Conservation (phyloP, 2,797 vertebrate genomes). For the Pristis pectinata region DNA sequence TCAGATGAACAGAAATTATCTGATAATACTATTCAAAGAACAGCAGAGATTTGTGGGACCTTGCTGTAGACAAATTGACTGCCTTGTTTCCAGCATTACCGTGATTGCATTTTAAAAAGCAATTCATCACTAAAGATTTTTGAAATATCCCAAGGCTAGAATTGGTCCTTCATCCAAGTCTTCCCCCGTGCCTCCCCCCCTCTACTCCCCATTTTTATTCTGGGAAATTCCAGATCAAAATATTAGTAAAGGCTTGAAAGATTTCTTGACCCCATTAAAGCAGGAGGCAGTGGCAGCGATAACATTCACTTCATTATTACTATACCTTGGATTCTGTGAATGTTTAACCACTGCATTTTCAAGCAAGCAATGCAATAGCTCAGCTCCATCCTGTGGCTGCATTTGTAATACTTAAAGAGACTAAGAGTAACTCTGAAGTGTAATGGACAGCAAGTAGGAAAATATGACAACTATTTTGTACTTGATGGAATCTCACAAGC, state of each 20-base stretch:
- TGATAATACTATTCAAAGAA: neutral
- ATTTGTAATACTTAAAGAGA: neutral
- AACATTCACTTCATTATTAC: neutral
- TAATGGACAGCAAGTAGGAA: neutral
- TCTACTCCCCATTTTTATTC: neutral
- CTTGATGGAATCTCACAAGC: neutral
- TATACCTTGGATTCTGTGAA: neutral
- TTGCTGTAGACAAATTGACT: neutral
- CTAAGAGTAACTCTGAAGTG: neutral
- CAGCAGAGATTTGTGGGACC: neutral
- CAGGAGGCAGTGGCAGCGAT: neutral
- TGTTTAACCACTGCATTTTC: neutral
- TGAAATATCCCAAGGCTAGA: neutral
- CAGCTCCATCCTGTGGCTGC: slow-evolving; percentile 12
- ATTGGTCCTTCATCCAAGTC: neutral
- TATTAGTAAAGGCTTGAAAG: neutral
- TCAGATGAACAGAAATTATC: neutral
- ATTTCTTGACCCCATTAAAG: neutral
- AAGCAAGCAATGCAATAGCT: neutral
- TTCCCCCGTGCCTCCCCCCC: too few species aligned
- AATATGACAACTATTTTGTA: neutral
- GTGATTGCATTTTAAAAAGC: neutral
- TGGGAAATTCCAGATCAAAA: neutral
- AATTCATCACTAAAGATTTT: neutral
- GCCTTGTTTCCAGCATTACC: neutral